phyloP scores from a whole-genome alignment of 1,140 invertebrate genomes.

The Phenacoccus solenopsis region DNA sequence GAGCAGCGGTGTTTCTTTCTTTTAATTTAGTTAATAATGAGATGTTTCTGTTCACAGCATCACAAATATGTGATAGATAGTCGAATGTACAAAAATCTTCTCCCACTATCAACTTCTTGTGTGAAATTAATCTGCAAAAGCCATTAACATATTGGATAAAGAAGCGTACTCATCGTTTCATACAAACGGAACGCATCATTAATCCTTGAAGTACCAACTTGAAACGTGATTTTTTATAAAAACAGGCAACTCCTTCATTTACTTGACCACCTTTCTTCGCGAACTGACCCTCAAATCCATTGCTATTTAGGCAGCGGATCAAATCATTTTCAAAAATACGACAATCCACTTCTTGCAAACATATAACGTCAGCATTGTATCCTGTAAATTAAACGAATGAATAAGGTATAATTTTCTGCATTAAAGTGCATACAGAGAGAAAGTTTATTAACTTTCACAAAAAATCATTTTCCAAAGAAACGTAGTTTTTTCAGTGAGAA shows the following conservation, averaged over 20 bases:
- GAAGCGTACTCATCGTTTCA: neutral
- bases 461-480: too few relatives aligned
- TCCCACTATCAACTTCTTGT: slow-evolving; percentile 40
- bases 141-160: neutral
- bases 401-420: neutral
- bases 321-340: slow-evolving; percentile 67
- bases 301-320: slow-evolving; percentile 40
- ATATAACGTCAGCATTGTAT: slow-evolving; percentile 79
- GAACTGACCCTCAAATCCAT: slow-evolving; percentile 47
- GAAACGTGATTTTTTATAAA: slow-evolving; percentile 51
- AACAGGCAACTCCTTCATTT: slow-evolving; percentile 65
- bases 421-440: neutral
- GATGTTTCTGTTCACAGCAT: slow-evolving; percentile 30
- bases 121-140: slow-evolving; percentile 36
- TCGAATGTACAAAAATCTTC: slow-evolving; percentile 36
- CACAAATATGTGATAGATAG: slow-evolving; percentile 29
- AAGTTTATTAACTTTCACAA: too few relatives aligned
- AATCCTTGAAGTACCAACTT: slow-evolving; percentile 34
- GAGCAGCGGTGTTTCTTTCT: slow-evolving; percentile 32
- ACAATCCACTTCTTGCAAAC: slow-evolving; percentile 82
- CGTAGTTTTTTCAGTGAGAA: too few relatives aligned
- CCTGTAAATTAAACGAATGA: slow-evolving; percentile 38
- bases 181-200: slow-evolving; percentile 20
- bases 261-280: slow-evolving; percentile 57
- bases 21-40: slow-evolving; percentile 31